Evolutionary conservation across 2,797 vertebrate genomes (phyloP), one percentile per base, ranked within the genome.

Genomic region (Arctocebus calabarensis): DNA sequence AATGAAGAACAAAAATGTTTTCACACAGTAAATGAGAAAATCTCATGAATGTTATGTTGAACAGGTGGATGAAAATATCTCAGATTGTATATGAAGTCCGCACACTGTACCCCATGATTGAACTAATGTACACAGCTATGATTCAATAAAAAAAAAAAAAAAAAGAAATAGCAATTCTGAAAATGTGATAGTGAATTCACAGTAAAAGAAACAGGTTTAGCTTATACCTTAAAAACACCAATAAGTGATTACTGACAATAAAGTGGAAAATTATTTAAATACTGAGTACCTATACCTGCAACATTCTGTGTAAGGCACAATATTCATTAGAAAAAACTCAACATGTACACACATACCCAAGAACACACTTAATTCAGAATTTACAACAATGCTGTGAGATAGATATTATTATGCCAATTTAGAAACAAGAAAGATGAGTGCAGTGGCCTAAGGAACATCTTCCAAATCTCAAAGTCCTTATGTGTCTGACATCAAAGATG

Each of bases 341-440:
- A 86, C 17, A 70, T 68, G 45, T 19, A 61, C 9, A 79, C 29
- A 79, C 16, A 82, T 0, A 32, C 25, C n/a, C 17, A 62, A 8
- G 66, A 20, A 92, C 13, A 52, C 16, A 70, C 45, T 79, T 75
- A 92, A 94, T 91, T 89, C 61, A 87, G 32, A 70, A 61, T 91
- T 94, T 64, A 93, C 27, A 94, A 90, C 45, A 89, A 64, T 34
- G 29, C 23, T 37, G n/a, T 86, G 43, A 96, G 34, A 89, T 0
- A 93, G 48, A 78, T 85, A 94, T 62, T 64, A 88, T 52, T 68
- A 61, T n/a, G 55, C 8, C 20, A 75, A 87, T 37, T 93, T 6
- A 92, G 37, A 94, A 74, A 85, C 34, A 34, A 92, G 29, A 88
- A 82, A 45, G 43, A 37, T 52, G 68, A 57, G 34, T 68, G 70